A percentile compares a stretch with the other conserved stretches of the same genome.
Evolutionary conservation across 2,797 vertebrate genomes (phyloP).

Genomic region (Acridotheres tristis): DNA sequence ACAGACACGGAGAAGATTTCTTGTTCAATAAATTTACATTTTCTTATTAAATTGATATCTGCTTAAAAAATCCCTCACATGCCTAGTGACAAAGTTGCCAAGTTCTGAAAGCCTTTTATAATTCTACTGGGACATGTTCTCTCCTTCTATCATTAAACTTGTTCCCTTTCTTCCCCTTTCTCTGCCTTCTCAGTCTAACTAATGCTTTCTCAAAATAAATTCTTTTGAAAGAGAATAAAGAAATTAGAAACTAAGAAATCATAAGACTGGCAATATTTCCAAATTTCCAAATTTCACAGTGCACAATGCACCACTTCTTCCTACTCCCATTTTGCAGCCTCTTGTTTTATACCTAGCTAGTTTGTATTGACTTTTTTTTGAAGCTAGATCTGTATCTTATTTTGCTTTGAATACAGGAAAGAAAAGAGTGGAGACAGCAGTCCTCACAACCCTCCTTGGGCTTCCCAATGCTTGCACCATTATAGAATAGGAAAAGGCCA

Average conservation of each 20-base stretch:
- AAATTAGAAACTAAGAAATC: not conserved
- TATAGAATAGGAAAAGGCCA: not conserved
- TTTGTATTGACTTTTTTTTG: not conserved
- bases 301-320: not conserved
- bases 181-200: not conserved
- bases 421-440: not conserved
- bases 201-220: not conserved
- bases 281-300: not conserved
- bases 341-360: not conserved
- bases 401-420: not conserved
- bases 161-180: not conserved
- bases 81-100: not conserved
- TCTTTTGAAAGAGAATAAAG: not conserved
- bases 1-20: not conserved
- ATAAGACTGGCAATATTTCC: not conserved
- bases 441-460: not conserved
- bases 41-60: constrained; percentile 22
- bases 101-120: not conserved
- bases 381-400: not conserved
- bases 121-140: not conserved
- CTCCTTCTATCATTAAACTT: not conserved
- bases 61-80: constrained; percentile 17
- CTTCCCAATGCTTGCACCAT: not conserved
- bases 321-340: not conserved
- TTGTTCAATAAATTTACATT: constrained; percentile 2